These are phyloP conservation scores for Theocolax elegans DNA, from an alignment of 1,140 invertebrate genomes.

Conservation along the genomic window DNA sequence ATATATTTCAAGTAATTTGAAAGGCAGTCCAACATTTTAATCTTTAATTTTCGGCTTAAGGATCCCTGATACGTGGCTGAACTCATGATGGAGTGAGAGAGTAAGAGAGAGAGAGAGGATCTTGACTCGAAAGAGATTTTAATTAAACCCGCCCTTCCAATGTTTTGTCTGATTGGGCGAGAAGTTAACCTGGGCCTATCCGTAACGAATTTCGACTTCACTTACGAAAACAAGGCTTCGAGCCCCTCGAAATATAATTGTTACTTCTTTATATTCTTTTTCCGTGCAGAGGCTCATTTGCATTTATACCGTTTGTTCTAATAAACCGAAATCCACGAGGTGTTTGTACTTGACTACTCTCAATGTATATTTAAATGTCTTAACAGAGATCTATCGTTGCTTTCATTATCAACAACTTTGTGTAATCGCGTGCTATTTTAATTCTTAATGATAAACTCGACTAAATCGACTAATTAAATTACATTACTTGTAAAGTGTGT, in stretches of 20 bases:
- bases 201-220: constrained; percentile 27
- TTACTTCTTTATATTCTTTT: too few relatives aligned
- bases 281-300: not conserved
- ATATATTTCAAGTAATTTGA: constrained; percentile 12
- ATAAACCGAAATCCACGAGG: not conserved
- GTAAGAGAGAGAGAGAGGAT: too few relatives aligned
- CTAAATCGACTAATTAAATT: too few relatives aligned
- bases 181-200: constrained; percentile 45
- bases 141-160: constrained; percentile 67
- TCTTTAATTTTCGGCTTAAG: not conserved
- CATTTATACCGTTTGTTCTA: not conserved
- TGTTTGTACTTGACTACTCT: not conserved
- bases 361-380: too few relatives aligned
- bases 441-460: too few relatives aligned
- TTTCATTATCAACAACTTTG: too few relatives aligned
- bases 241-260: too few relatives aligned
- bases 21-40: not conserved
- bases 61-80: not conserved
- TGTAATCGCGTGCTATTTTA: too few relatives aligned
- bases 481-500: too few relatives aligned
- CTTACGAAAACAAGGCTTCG: constrained; percentile 1
- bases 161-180: constrained; percentile 66
- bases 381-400: too few relatives aligned
- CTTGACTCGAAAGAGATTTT: constrained; percentile 61
- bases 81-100: too few relatives aligned